phyloP scores from a whole-genome alignment of 2,113 vertebrate genomes.

The Mola mola region DNA sequence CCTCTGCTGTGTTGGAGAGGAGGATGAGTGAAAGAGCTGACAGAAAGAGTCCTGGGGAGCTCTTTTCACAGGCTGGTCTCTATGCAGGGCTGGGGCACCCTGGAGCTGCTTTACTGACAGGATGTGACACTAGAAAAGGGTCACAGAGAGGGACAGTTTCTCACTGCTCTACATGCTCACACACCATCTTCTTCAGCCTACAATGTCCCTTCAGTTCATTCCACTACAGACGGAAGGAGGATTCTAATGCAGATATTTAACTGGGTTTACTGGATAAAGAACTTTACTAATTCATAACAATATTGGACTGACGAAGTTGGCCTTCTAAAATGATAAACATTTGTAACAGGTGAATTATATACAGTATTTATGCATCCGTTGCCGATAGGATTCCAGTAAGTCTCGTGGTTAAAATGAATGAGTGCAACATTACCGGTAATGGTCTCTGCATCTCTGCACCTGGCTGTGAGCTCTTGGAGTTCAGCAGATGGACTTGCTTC shows the following conservation, averaged over 20 bases:
- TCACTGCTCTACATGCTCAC: slow-evolving; percentile 46
- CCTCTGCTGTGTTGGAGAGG: slow-evolving; percentile 6
- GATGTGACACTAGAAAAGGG: slow-evolving; percentile 70
- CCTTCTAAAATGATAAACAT: not conserved
- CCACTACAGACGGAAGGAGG: too few relatives aligned
- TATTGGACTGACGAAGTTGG: too few relatives aligned
- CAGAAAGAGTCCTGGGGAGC: slow-evolving; percentile 37
- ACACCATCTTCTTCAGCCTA: slow-evolving; percentile 1
- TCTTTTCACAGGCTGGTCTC: slow-evolving; percentile 32
- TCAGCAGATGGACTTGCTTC: slow-evolving; percentile 74
- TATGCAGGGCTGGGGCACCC: slow-evolving; percentile 37
- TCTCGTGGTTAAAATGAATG: slow-evolving; percentile 11
- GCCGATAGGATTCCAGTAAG: slow-evolving; percentile 29
- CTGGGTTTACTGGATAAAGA: too few relatives aligned
- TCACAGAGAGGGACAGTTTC: slow-evolving; percentile 59
- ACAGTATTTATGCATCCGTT: slow-evolving; percentile 1
- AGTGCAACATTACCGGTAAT: slow-evolving; percentile 88
- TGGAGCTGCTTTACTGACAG: slow-evolving; percentile 58
- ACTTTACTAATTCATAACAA: too few relatives aligned
- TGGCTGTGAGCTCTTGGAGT: slow-evolving; percentile 72
- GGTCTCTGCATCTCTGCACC: slow-evolving; percentile 94
- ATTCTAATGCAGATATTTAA: too few relatives aligned
- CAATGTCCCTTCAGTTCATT: too few relatives aligned
- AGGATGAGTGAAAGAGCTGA: slow-evolving; percentile 20
- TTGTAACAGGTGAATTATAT: slow-evolving; percentile 20